Percentiles rank a stretch among this genome's conserved stretches.
Conservation (phyloP, 2,888 invertebrate genomes). For the Drosophila lacicola region DNA sequence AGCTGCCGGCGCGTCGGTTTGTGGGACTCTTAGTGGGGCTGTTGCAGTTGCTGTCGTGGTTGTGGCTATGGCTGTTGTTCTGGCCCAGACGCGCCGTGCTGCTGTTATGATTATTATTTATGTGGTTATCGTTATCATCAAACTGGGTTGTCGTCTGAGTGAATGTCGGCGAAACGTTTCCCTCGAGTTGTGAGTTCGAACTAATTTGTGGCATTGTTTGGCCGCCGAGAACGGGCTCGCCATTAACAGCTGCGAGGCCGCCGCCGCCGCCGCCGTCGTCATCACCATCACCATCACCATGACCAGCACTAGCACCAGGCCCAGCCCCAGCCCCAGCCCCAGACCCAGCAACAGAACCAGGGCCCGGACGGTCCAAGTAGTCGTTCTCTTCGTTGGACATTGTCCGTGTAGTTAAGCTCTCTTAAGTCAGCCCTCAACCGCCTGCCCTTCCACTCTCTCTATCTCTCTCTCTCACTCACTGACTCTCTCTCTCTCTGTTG, state of each 20-base stretch:
- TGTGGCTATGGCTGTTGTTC: slow-evolving; percentile 20
- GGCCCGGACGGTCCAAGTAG: slow-evolving; percentile 53
- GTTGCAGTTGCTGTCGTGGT: slow-evolving; percentile 57
- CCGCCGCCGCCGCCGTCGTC: slow-evolving; percentile 42
- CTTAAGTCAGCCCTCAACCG: slow-evolving; percentile 36
- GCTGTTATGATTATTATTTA: slow-evolving; percentile 59
- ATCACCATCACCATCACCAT: slow-evolving; percentile 33
- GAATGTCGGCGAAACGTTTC: slow-evolving; percentile 78
- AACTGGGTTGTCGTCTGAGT: slow-evolving; percentile 65
- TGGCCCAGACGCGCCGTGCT: slow-evolving; percentile 36
- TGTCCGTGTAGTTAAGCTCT: slow-evolving; percentile 54
- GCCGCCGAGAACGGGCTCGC: slow-evolving; percentile 76
- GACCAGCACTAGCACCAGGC: slow-evolving; percentile 38
- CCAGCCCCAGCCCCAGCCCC: slow-evolving; percentile 42
- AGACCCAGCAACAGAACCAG: slow-evolving; percentile 43
- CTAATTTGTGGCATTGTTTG: slow-evolving; percentile 83
- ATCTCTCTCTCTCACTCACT: slow-evolving; percentile 17
- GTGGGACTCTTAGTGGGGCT: slow-evolving; percentile 76
- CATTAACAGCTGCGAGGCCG: slow-evolving; percentile 70
- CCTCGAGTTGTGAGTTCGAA: slow-evolving; percentile 83
- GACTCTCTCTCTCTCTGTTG: slow-evolving; percentile 16
- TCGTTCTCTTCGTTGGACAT: slow-evolving; percentile 78
- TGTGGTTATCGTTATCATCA: slow-evolving; percentile 75
- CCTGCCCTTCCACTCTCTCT: slow-evolving; percentile 13
- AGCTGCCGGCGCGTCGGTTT: slow-evolving; percentile 40